Evolutionary conservation across 1,140 invertebrate species (phyloP), one percentile per base, ranked within the genome.

Genomic region (Nomia melanderi): DNA sequence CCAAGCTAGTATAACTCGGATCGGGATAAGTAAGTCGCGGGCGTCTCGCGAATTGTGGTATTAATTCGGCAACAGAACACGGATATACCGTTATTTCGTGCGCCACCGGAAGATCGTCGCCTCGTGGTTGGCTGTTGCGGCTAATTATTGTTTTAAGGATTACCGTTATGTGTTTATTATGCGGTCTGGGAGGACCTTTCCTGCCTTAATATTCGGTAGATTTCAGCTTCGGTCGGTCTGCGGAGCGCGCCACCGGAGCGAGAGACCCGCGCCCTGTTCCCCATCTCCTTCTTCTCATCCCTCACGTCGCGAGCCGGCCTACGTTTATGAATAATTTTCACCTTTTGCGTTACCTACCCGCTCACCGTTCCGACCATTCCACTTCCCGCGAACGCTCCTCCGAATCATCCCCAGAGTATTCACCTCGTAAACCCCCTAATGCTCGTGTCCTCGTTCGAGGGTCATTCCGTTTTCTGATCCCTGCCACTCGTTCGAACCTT

Each of bases 81-180:
- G 76, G 83, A 87, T 73, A 63, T 80, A 27, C 54, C 66, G 71
- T 83, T 83, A 84, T 82, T 84, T 67, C 78, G 66, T 64, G 53
- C 67, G 31, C 47, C 41, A 41, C 47, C 64, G 81, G 74, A 88
- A 88, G 81, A 88, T 88, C 83, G 84, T 83, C 77, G 78, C 54
- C 74, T 77, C 56, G 75, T 65, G 74, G 85, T 86, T 79, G 83
- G 74, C 81, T 79, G 77, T 80, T 75, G 69, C 57, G 84, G 87
- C 90, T 92, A 92, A 92, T 92, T 92, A 92, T 92, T 92, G 90
- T 91, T 92, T 92, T 90, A 90, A 90, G 90, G 91, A 92, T 92
- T 91, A 92, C 86, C 87, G 85, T 92, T 91, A 92, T 91, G 90
- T 85, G 88, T 91, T 91, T 91, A 92, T 91, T 92, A 92, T 92